phyloP scores from a whole-genome alignment of 2,113 vertebrate genomes.

The Amphiprion percula region DNA sequence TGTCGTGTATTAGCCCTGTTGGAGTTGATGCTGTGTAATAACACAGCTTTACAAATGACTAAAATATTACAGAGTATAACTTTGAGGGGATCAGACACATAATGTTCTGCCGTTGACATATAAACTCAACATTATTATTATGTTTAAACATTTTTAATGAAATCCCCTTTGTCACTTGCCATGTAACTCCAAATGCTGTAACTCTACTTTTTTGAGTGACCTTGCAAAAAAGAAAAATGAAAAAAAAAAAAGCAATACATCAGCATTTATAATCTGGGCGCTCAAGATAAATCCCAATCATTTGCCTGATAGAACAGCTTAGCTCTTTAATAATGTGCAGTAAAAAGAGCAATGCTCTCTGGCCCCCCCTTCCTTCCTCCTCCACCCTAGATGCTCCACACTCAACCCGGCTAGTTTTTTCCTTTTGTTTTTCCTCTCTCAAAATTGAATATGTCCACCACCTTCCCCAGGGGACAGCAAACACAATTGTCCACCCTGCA shows the following conservation, averaged over 20 bases:
- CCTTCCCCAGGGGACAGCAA: constrained; percentile 86
- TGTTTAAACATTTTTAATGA: constrained; percentile 24
- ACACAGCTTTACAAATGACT: constrained; percentile 35
- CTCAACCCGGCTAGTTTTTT: constrained; percentile 81
- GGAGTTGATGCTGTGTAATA: not conserved
- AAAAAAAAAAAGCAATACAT: constrained; percentile 40
- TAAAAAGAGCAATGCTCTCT: constrained; percentile 82
- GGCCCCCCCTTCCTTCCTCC: constrained; percentile 65
- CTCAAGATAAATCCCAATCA: constrained; percentile 69
- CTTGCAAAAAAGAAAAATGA: constrained; percentile 45
- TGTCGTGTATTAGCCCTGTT: constrained; percentile 17
- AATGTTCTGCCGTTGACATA: constrained; percentile 59
- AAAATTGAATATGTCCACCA: constrained; percentile 78
- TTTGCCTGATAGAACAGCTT: constrained; percentile 74
- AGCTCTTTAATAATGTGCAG: constrained; percentile 78
- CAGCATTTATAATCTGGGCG: constrained; percentile 68
- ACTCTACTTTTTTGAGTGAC: constrained; percentile 67
- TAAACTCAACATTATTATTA: constrained; percentile 46
- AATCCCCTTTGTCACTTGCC: constrained; percentile 77
- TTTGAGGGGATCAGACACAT: constrained; percentile 77
- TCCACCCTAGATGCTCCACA: constrained; percentile 77
- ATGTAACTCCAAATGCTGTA: constrained; percentile 54
- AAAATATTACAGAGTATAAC: constrained; percentile 78
- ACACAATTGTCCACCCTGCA: constrained; percentile 95
- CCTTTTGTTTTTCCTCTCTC: constrained; percentile 64